Conservation (phyloP, 2,888 invertebrate species). For the Nycteola revayana region DNA sequence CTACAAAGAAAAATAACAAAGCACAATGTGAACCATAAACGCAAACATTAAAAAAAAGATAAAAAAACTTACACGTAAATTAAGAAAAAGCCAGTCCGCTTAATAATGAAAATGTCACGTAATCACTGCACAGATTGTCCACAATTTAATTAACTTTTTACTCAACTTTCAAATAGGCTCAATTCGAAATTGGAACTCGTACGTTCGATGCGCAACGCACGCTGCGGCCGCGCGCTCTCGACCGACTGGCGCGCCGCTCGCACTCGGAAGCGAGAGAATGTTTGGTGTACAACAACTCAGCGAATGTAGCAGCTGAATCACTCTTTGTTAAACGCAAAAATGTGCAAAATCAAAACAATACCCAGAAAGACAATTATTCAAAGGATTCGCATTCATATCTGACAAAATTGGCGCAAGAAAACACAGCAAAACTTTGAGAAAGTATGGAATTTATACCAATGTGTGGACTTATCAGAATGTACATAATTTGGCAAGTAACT, state of each 20-base stretch:
- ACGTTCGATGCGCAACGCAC: constrained; percentile 39
- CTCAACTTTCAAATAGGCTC: constrained; percentile 35
- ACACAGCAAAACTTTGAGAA: no score
- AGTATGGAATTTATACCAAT: no score
- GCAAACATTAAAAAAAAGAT: constrained; percentile 14
- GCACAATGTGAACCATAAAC: constrained; percentile 4
- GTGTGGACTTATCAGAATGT: no score
- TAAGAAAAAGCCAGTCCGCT: constrained; percentile 15
- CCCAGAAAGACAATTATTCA: background rate
- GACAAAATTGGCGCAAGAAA: no score
- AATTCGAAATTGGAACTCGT: constrained; percentile 16
- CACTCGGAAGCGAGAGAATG: constrained; percentile 33
- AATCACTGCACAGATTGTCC: constrained; percentile 33
- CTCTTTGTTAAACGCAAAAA: constrained; percentile 12
- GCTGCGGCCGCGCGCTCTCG: constrained; percentile 38
- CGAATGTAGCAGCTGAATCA: constrained; percentile 29
- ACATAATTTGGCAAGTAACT: no score
- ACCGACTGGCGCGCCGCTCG: constrained; percentile 28
- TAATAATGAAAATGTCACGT: constrained; percentile 27
- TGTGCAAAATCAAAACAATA: constrained; percentile 5
- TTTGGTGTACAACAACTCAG: constrained; percentile 28
- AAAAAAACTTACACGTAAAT: constrained; percentile 24
- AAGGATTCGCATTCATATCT: background rate
- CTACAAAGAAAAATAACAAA: constrained; percentile 20
- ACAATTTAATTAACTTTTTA: constrained; percentile 33